Evolutionary conservation across 2,888 invertebrate genomes (phyloP), one percentile per base, ranked within the genome.

Genomic region (Buathra laborator): DNA sequence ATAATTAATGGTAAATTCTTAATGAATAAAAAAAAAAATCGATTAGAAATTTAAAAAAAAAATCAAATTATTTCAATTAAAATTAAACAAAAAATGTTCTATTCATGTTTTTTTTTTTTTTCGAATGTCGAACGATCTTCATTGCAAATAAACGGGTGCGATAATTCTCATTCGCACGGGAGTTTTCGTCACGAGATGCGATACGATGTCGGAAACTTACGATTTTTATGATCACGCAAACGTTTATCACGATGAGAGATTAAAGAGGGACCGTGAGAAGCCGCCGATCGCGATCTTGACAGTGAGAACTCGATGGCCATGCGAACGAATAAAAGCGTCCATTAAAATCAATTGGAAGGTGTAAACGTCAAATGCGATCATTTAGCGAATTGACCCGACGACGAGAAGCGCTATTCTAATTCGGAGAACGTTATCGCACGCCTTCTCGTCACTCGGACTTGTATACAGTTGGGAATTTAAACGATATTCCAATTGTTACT

Each of bases 301-400:
- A 71, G n/a, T 32, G 59, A 48, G 37, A 9, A 37, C 53, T 10
- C 67, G 19, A 46, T 32, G 37, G 24, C 48, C 37, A 48, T 53
- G 76, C 80, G 72, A 85, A 81, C 84, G 84, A 88, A 90, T 89
- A 87, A 89, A 62, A 72, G 72, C 87, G 83, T 92, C 87, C 88
- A 93, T 92, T 92, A 91, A 91, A 91, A 92, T 91, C 92, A 93
- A 93, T 93, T 93, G 92, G 87, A 91, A 92, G 92, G 92, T 93
- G 93, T 92, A 91, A 93, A 90, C 92, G 91, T 92, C 91, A 93
- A 91, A 89, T 89, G 88, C 85, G 90, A 92, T 91, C 90, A 92
- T 92, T 92, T 83, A 91, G 88, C 90, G 87, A 92, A 89, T 92
- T 92, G 91, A 92, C 90, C 90, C 84, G 86, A 78, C 84, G 88